Evolutionary conservation across 2,113 vertebrate species (phyloP).

Genomic region (Spilogale gracilis): DNA sequence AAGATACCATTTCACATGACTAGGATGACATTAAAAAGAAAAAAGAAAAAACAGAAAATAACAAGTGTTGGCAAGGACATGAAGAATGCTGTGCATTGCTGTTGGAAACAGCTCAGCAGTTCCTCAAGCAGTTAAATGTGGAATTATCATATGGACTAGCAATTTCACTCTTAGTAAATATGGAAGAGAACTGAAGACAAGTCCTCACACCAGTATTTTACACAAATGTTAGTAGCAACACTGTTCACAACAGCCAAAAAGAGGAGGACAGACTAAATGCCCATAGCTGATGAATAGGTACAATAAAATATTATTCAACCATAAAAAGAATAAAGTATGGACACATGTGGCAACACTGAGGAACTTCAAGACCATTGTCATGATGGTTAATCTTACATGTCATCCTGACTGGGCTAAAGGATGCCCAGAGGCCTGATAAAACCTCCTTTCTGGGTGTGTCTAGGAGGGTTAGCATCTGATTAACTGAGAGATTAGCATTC

Average conservation of each 20-base stretch:
- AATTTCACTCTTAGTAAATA: background rate
- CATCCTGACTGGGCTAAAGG: background rate
- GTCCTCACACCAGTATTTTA: background rate
- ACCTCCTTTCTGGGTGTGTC: background rate
- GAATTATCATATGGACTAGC: background rate
- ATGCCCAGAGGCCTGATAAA: background rate
- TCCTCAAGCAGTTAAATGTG: background rate
- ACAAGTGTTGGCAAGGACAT: background rate
- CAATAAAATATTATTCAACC: background rate
- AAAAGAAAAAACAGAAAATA: background rate
- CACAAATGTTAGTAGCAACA: background rate
- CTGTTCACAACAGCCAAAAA: background rate
- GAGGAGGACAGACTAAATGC: background rate
- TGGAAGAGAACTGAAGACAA: background rate
- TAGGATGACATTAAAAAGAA: background rate
- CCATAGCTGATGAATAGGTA: background rate
- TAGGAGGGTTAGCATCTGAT: background rate
- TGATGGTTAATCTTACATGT: background rate
- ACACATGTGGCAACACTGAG: rapidly evolving
- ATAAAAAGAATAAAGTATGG: background rate
- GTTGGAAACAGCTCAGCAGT: background rate
- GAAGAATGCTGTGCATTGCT: background rate
- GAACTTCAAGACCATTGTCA: background rate
- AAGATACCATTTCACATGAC: background rate
- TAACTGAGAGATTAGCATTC: background rate